Evolutionary conservation across 2,797 vertebrate genomes (phyloP).

Genomic region (Craterocephalus amniculus): DNA sequence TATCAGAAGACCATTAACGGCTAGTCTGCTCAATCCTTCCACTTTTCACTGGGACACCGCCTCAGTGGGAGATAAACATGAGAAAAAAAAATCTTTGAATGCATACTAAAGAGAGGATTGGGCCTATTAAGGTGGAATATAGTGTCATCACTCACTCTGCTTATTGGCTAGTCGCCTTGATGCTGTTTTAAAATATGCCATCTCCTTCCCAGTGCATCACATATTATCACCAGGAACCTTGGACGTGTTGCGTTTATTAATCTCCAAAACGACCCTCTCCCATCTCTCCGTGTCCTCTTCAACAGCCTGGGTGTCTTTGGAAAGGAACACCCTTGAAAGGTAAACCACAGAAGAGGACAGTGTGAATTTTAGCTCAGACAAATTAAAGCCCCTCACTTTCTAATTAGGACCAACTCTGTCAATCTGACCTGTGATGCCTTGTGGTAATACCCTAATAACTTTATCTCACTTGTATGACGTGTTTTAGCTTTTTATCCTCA

Average conservation of each 20-base stretch:
- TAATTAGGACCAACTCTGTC: slow-evolving; percentile 37
- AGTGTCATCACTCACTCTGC: slow-evolving; percentile 64
- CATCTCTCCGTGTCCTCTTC: slow-evolving; percentile 46
- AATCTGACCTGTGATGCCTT: slow-evolving; percentile 32
- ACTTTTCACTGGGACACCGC: slow-evolving; percentile 26
- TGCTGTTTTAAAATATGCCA: slow-evolving; percentile 38
- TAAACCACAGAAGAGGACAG: slow-evolving; percentile 40
- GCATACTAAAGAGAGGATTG: slow-evolving; percentile 60
- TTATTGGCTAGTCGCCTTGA: slow-evolving; percentile 54
- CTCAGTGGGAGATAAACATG: slow-evolving; percentile 49
- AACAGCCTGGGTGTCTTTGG: slow-evolving; percentile 16
- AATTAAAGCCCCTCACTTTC: slow-evolving; percentile 24
- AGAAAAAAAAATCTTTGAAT: slow-evolving; percentile 49
- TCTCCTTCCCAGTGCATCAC: slow-evolving; percentile 53
- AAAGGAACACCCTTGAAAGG: slow-evolving; percentile 68
- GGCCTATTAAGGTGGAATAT: slow-evolving; percentile 58
- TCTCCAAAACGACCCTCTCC: slow-evolving; percentile 60
- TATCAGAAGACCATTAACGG: slow-evolving; percentile 43
- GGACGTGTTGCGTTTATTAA: slow-evolving; percentile 70
- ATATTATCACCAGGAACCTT: slow-evolving; percentile 66
- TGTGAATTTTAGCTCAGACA: slow-evolving; percentile 36
- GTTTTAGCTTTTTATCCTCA: neutral
- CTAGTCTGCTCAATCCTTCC: slow-evolving; percentile 25
- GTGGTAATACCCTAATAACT: slow-evolving; percentile 8
- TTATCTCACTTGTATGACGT: slow-evolving; percentile 9